These are phyloP conservation scores for Lutjanus campechanus DNA, from an alignment of 2,797 vertebrate genomes.

Conservation along the genomic window DNA sequence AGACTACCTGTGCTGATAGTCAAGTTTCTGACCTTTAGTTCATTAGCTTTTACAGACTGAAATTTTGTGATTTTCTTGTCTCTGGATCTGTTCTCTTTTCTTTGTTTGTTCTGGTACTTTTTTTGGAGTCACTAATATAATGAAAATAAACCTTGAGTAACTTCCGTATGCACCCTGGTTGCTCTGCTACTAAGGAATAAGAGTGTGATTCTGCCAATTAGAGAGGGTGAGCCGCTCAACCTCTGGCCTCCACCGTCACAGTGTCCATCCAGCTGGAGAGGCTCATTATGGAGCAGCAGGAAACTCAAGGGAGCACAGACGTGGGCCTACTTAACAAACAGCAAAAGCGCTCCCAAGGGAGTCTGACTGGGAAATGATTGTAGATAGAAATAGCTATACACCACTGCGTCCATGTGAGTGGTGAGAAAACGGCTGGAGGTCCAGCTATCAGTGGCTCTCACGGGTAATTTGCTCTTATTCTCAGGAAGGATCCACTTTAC, in stretches of 20 bases:
- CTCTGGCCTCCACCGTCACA: constrained; percentile 49
- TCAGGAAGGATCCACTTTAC: constrained; percentile 33
- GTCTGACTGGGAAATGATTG: constrained; percentile 56
- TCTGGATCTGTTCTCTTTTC: no score
- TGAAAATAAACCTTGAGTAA: constrained; percentile 15
- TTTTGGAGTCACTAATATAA: no score
- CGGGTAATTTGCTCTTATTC: constrained; percentile 39
- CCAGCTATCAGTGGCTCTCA: constrained; percentile 27
- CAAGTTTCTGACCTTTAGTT: no score
- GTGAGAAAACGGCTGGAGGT: constrained; percentile 28
- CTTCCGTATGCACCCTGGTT: neutral
- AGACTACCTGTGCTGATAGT: no score
- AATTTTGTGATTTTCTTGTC: no score
- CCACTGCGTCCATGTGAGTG: constrained; percentile 20
- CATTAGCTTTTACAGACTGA: no score
- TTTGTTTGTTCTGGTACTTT: no score
- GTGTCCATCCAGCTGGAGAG: constrained; percentile 58
- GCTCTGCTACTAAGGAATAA: constrained; percentile 24
- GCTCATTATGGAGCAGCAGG: constrained; percentile 70
- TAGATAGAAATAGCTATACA: constrained; percentile 49
- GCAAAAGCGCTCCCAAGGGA: constrained; percentile 48
- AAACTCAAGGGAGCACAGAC: constrained; percentile 47
- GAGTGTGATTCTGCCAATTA: constrained; percentile 64
- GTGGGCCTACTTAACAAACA: constrained; percentile 68
- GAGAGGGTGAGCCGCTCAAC: constrained; percentile 57